A percentile compares a stretch with the other conserved stretches of the same genome.
Evolutionary conservation across 2,113 vertebrate species (phyloP).

Genomic region (Myocastor coypus): DNA sequence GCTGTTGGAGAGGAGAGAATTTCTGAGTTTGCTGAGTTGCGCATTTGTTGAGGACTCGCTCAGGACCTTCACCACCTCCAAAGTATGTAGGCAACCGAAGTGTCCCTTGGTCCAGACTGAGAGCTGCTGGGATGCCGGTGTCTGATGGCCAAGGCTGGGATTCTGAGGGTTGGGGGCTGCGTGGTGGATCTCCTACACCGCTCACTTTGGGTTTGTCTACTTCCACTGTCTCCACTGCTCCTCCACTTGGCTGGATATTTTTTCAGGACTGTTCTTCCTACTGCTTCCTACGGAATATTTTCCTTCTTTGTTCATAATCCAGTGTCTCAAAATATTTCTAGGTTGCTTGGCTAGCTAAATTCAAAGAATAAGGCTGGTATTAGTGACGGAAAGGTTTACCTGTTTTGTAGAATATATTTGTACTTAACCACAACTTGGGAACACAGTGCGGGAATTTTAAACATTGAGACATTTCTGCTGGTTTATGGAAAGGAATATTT

Average conservation of each 20-base stretch:
- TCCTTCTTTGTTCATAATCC: neutral
- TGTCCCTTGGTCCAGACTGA: neutral
- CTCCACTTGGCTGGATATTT: neutral
- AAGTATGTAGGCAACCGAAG: neutral
- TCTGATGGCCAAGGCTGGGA: neutral
- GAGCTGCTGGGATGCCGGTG: neutral
- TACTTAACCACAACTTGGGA: constrained; percentile 31
- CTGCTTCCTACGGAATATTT: neutral
- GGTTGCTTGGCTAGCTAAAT: constrained; percentile 14
- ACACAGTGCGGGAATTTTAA: neutral
- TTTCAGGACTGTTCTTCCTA: neutral
- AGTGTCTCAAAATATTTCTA: neutral
- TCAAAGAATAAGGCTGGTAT: constrained; percentile 2
- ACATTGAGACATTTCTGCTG: constrained; percentile 49
- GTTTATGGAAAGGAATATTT: constrained; percentile 56
- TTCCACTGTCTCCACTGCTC: neutral
- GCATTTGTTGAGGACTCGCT: neutral
- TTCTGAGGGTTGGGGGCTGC: neutral
- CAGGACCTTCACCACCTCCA: fast-evolving
- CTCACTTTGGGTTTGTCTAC: neutral
- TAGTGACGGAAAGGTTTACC: neutral
- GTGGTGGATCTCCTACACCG: neutral
- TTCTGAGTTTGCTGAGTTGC: neutral
- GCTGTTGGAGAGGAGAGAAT: neutral
- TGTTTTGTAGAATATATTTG: constrained; percentile 52